Conservation (phyloP, 2,113 vertebrate species). For the Sus scrofa region DNA sequence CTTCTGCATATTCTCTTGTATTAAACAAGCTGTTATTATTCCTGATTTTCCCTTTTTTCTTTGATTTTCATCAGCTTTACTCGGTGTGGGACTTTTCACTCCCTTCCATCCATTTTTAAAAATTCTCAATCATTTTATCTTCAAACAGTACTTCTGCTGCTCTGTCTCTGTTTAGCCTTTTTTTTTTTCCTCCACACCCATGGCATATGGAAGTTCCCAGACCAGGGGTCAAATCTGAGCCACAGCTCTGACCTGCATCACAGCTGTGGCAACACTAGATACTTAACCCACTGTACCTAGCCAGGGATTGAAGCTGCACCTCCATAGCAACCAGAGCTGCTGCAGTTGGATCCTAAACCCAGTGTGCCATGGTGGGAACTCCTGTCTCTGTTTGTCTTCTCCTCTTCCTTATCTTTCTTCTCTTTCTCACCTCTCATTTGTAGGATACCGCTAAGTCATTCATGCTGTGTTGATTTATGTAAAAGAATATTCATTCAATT, state of each 20-base stretch:
- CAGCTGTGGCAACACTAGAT: too few relatives aligned
- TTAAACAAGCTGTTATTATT: not conserved
- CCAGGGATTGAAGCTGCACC: too few relatives aligned
- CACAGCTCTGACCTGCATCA: too few relatives aligned
- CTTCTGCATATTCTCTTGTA: not conserved
- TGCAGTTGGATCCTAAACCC: too few relatives aligned
- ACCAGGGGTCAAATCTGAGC: too few relatives aligned
- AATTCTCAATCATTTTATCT: not conserved
- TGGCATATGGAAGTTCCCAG: too few relatives aligned
- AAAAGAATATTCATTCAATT: too few relatives aligned
- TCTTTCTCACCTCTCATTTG: not conserved
- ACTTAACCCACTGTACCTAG: too few relatives aligned
- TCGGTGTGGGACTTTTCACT: not conserved
- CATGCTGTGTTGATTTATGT: not conserved
- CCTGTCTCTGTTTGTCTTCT: not conserved
- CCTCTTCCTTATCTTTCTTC: not conserved
- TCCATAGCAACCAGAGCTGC: too few relatives aligned
- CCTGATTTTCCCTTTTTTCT: not conserved
- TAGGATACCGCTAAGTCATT: not conserved
- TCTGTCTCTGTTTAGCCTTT: not conserved
- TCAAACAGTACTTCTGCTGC: not conserved
- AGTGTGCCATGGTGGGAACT: too few relatives aligned
- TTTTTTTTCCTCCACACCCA: too few relatives aligned
- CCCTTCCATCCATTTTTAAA: not conserved
- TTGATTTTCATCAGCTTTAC: constrained; percentile 3